phyloP scores from a whole-genome alignment of 2,113 vertebrate genomes.

The Leptodactylus fuscus region DNA sequence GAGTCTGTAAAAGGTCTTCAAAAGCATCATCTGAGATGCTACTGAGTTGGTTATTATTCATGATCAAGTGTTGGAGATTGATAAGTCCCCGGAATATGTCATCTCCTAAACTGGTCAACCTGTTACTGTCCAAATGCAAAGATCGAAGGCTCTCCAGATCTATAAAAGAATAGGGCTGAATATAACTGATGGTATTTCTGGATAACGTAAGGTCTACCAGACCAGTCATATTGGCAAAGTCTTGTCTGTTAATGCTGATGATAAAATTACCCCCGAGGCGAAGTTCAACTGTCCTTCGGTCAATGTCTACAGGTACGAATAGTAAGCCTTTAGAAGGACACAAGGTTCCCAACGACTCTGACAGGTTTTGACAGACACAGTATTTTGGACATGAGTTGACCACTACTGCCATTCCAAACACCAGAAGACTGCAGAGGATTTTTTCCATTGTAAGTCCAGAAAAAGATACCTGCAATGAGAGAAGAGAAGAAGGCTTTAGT shows the following conservation, averaged over 20 bases:
- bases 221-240: slow-evolving; percentile 97
- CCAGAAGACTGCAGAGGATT: slow-evolving; percentile 90
- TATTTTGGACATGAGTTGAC: slow-evolving; percentile 96
- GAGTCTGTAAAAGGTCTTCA: slow-evolving; percentile 87
- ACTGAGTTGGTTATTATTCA: slow-evolving; percentile 95
- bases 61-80: slow-evolving; percentile 95
- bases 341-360: slow-evolving; percentile 95
- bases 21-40: slow-evolving; percentile 85
- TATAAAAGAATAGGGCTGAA: slow-evolving; percentile 93
- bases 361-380: slow-evolving; percentile 97
- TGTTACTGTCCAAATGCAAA: slow-evolving; percentile 92
- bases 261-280: slow-evolving; percentile 96
- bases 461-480: slow-evolving; percentile 75
- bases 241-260: slow-evolving; percentile 89
- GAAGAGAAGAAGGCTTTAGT: neutral
- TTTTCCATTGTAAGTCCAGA: slow-evolving; percentile 95
- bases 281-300: slow-evolving; percentile 93
- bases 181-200: slow-evolving; percentile 92
- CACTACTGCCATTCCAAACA: slow-evolving; percentile 89
- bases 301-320: slow-evolving; percentile 92
- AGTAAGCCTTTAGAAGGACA: slow-evolving; percentile 96
- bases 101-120: slow-evolving; percentile 88
- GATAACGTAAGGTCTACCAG: slow-evolving; percentile 96
- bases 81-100: slow-evolving; percentile 89
- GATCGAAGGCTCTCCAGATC: slow-evolving; percentile 95